A percentile compares a stretch with the other conserved stretches of the same genome.
Conservation (phyloP, 2,888 invertebrate species). For the Scelioninae gen. 2 region DNA sequence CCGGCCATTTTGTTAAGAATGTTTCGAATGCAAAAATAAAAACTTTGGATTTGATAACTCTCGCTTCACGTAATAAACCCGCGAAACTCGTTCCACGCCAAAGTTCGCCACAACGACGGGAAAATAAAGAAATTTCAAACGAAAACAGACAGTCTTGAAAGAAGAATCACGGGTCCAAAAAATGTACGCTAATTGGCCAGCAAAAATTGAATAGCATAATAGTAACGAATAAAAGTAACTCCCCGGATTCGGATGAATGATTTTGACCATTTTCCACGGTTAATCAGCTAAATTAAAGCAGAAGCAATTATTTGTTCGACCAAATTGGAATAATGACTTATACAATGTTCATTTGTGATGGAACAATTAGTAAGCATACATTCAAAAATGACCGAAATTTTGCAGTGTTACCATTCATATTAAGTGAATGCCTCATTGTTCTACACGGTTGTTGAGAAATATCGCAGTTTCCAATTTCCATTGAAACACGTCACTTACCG, state of each 20-base stretch:
- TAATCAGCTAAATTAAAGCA: slow-evolving; percentile 5
- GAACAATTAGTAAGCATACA: neutral
- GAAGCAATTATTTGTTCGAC: neutral
- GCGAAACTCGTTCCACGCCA: slow-evolving; percentile 29
- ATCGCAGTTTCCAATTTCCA: slow-evolving; percentile 10
- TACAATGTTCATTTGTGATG: slow-evolving; percentile 10
- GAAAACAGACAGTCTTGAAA: neutral
- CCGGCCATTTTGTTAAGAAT: slow-evolving; percentile 40
- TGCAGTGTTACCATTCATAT: slow-evolving; percentile 18
- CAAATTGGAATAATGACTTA: slow-evolving; percentile 11
- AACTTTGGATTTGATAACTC: no score
- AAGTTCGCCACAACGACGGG: slow-evolving; percentile 24
- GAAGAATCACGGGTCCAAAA: neutral
- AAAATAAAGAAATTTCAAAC: slow-evolving; percentile 18
- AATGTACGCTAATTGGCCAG: slow-evolving; percentile 16
- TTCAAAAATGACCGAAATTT: slow-evolving; percentile 24
- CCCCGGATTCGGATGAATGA: neutral
- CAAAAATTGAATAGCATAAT: neutral
- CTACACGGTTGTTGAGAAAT: slow-evolving; percentile 2
- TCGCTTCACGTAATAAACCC: no score
- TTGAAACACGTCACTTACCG: slow-evolving; percentile 1
- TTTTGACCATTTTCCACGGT: neutral
- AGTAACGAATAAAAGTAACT: no score
- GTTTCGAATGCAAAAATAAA: slow-evolving; percentile 35
- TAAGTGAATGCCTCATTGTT: slow-evolving; percentile 25